Evolutionary conservation across 1,140 invertebrate genomes (phyloP), one percentile per base, ranked within the genome.

Genomic region (Anastrepha ludens): DNA sequence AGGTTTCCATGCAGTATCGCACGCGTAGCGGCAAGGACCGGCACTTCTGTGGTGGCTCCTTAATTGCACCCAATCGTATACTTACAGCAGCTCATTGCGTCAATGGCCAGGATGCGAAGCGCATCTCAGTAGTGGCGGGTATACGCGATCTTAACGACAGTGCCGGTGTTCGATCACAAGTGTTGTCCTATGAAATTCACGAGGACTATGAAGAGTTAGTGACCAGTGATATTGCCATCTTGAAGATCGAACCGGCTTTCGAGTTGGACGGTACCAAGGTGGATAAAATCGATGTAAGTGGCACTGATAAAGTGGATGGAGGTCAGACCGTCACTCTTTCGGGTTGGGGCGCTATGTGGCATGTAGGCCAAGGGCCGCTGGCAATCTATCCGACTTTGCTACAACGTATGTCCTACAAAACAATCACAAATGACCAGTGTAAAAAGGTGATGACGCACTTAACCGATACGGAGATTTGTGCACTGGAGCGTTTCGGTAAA

Each of bases 71-170:
- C 2, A 92, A 93, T 88, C 93, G 93, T 67, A 94, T 94, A 6
- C 88, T 94, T 0, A 94, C 94, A 0, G 94, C 94, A 17, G 94
- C 94, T 3, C 94, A 94, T 87, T 94, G 94, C 88, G 93, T 94
- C 78, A 92, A 93, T 87, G 92, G 92, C 1, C 92, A 92, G 87
- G 91, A 93, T 87, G 90, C 92, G 15, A 90, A 90, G 47, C 59
- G 90, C 6, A 93, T 95, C 29, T 90, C 90, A 2, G 93, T 94
- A 3, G 93, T 94, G 6, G 90, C 93, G 3, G 94, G 94, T 5
- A 93, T 94, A 2, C 86, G 90, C 44, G 91, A 92, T 87, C 88
- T 93, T 13, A 89, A 91, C 7, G 90, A 92, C 13, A 94, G 91
- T 59, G 91, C 89, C 29, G 94, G 94, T 11, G 55, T 62, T 8